These are phyloP conservation scores for Phylloscopus trochiloides DNA, from an alignment of 2,113 vertebrate genomes.

Conservation along the genomic window DNA sequence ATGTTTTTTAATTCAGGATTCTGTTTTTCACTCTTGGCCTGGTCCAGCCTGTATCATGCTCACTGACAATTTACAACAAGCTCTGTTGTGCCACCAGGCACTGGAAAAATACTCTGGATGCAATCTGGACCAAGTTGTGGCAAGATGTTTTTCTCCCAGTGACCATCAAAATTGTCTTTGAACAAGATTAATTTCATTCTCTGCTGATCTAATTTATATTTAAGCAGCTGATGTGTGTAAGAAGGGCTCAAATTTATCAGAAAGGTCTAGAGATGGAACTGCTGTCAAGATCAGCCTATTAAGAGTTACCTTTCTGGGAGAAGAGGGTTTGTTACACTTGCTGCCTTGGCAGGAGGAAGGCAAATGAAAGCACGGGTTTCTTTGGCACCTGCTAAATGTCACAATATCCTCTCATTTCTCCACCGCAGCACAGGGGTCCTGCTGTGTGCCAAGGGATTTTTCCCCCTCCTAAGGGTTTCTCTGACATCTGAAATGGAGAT, in stretches of 20 bases:
- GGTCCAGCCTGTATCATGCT: neutral
- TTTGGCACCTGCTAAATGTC: neutral
- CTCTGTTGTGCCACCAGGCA: neutral
- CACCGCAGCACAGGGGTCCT: accelerated
- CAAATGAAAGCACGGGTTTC: neutral
- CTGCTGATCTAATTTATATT: neutral
- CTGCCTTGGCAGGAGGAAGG: neutral
- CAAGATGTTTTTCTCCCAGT: neutral
- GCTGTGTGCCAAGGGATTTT: neutral
- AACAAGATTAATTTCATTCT: neutral
- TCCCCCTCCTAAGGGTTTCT: neutral
- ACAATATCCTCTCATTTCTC: neutral
- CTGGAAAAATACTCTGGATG: neutral
- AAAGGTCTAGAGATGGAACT: neutral
- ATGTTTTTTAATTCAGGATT: neutral
- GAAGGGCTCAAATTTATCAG: neutral
- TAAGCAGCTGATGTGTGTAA: neutral
- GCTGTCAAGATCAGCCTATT: neutral
- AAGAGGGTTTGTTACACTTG: neutral
- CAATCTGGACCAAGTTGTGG: neutral
- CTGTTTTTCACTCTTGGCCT: neutral
- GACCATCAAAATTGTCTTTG: neutral
- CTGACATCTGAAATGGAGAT: neutral
- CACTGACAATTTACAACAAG: neutral
- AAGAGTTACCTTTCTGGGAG: neutral